Base-by-base conservation (phyloP, 2,888 invertebrate species). In the Atethmia centrago region DNA sequence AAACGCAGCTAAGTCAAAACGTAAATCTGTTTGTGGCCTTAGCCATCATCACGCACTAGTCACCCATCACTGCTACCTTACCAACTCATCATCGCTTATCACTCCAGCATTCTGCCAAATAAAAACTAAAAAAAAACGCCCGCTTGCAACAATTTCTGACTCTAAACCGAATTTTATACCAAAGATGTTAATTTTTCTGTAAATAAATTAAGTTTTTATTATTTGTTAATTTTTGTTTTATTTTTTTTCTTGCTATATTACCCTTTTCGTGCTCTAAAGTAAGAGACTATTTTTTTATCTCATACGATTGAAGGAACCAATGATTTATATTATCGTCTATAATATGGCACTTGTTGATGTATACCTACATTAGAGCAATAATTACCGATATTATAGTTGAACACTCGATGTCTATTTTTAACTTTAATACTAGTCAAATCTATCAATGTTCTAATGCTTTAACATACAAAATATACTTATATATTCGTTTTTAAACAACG, bases 1-100 rank as follows among this genome's bases (percentile, higher is more conserved):
- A 89, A 87, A 92, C 85, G 94, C 94, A 96, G 96, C 95, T 96
- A 96, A 96, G 96, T 96, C 93, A 91, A 90, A 92, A 92, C 90
- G 90, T 93, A 91, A 92, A 90, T 94, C 90, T 94, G 92, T 94
- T 91, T 94, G 93, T 95, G 94, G 93, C 92, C 91, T 92, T 94
- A 94, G 91, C 91, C 87, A 88, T 93, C 92, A 91, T 92, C 90
- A 91, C 91, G 94, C 95, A 93, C 93, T 86, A 87, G 89, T 90
- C 91, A 91, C 87, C 72, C 91, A 85, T 93, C 95, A 95, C 90
- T 90, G 95, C 95, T 95, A 96, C 94, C 94, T 95, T 95, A 94
- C 94, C 93, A 89, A 90, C 85, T 89, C 90, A 91, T 92, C 90
- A 93, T 93, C 89, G 95, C 95, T 95, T 95, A 77, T 88, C 90